Base-by-base conservation (phyloP, 2,888 invertebrate genomes). In the Sicus ferrugineus region DNA sequence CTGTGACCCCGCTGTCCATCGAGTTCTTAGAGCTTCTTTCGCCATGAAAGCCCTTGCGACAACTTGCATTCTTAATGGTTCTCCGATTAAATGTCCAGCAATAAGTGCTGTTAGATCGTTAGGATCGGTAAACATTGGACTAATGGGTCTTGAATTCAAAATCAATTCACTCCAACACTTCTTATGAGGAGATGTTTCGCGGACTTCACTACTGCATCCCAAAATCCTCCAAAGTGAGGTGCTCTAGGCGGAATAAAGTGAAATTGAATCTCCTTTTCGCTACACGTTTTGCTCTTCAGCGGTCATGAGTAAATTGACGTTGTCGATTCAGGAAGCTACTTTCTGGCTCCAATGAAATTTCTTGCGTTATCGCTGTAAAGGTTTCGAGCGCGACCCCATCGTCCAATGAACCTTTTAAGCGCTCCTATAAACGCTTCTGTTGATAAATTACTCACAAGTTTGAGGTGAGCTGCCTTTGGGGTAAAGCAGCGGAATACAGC, bases 311-410 rank as follows among this genome's bases (percentile, higher is more conserved):
- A 26, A 26, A 23, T 54, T 28, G 54, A 54, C 16, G 54, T 23
- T 26, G 11, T 16, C 19, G 50, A 26, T n/a, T 64, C 63, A 6
- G 14, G 7, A 14, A 64, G 50, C 31, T 50, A 19, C 23, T 48
- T 26, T 48, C 30, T 30, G 16, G 63, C 63, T 48, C 48, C 63
- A 46, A 73, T 66, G 54, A 74, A 74, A n/a, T 72, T 73, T 1
- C 73, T 74, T n/a, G n/a, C 73, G 50, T 73, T 73, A 23, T 73
- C 72, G 38, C 70, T 70, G 56, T 72, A 73, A 9, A 75, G 31
- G n/a, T 68, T 54, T 16, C 50, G 34, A 21, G 68, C 70, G 7
- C 61, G n/a, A n/a, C n/a, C n/a, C n/a, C n/a, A n/a, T n/a, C n/a
- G 52, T 48, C 63, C 50, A 3, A 30, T 50, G 63, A n/a, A 75